Base-by-base conservation (phyloP, 2,888 invertebrate species). In the Hofmannophila pseudospretella region DNA sequence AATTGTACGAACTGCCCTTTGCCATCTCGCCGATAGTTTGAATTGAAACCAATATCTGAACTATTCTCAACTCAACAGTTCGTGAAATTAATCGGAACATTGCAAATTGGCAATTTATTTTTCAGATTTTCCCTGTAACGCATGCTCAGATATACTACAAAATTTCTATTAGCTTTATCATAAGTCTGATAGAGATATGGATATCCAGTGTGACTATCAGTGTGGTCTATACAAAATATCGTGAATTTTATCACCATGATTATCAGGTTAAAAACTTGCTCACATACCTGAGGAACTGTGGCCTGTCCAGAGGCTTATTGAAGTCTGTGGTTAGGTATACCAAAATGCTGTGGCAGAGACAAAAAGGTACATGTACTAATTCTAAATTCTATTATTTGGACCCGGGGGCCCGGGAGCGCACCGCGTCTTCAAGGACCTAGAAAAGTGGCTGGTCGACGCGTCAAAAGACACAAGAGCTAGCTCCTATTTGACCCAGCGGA, bases 311-410 rank as follows among this genome's bases (percentile, higher is more conserved):
- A 7, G 44, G 51, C 0, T 39, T 80, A 4, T 23, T 70, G 22
- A 42, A 63, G 1, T 47, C 62, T 1, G 58, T 78, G 2, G 49
- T 41, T 7, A 52, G 59, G 11, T 80, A 81, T 38, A 67, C 69
- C 0, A 55, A 53, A 4, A 67, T 70, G n/a, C 39, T 80, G 2
- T 81, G 81, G 81, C 51, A 54, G 10, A 66, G 73, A 23, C 73
- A 80, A 39, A 65, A 62, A 65, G 80, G 80, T 78, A 19, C 8
- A 3, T 7, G 8, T 23, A 7, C 8, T n/a, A n/a, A n/a, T n/a
- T n/a, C n/a, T n/a, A n/a, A n/a, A n/a, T n/a, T n/a, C n/a, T n/a
- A n/a, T n/a, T n/a, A n/a, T n/a, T n/a, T n/a, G n/a, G n/a, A n/a
- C n/a, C n/a, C n/a, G n/a, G n/a, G n/a, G n/a, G n/a, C n/a, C n/a